Evolutionary conservation across 2,113 vertebrate species (phyloP).

Genomic region (Phylloscopus trochilus): DNA sequence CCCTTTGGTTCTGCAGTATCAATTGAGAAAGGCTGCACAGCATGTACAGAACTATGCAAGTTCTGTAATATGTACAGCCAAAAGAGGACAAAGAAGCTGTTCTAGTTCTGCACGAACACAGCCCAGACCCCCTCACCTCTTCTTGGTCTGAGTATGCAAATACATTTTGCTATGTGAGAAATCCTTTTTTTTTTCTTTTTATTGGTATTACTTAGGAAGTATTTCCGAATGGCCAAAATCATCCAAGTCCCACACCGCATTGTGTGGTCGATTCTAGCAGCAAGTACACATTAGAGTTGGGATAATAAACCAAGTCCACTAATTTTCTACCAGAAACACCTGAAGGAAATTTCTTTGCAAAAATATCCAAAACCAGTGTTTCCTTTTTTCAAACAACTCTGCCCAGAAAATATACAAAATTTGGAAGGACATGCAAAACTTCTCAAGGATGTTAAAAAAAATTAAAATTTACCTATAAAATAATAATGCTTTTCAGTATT

Average conservation of each 20-base stretch:
- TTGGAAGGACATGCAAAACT: not conserved
- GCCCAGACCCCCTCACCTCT: not conserved
- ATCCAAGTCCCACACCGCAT: not conserved
- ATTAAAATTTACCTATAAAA: not conserved
- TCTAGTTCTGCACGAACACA: not conserved
- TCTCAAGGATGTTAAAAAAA: not conserved
- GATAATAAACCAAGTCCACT: not conserved
- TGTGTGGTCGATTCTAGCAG: not conserved
- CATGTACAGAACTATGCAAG: not conserved
- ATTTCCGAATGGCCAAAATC: not conserved
- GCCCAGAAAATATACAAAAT: not conserved
- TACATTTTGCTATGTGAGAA: not conserved
- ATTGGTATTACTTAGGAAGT: not conserved
- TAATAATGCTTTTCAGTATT: not conserved
- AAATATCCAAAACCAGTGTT: not conserved
- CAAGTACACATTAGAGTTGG: not conserved
- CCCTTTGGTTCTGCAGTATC: slow-evolving; percentile 10
- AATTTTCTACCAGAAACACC: not conserved
- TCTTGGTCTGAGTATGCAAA: not conserved
- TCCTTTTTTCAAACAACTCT: not conserved
- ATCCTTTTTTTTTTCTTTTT: not conserved
- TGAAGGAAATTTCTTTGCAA: not conserved
- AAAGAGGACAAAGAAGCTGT: not conserved
- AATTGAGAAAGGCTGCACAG: not conserved
- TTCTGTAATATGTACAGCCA: fast-evolving